phyloP scores from a whole-genome alignment of 2,797 vertebrate species.

The Enteromius trimaculatus region DNA sequence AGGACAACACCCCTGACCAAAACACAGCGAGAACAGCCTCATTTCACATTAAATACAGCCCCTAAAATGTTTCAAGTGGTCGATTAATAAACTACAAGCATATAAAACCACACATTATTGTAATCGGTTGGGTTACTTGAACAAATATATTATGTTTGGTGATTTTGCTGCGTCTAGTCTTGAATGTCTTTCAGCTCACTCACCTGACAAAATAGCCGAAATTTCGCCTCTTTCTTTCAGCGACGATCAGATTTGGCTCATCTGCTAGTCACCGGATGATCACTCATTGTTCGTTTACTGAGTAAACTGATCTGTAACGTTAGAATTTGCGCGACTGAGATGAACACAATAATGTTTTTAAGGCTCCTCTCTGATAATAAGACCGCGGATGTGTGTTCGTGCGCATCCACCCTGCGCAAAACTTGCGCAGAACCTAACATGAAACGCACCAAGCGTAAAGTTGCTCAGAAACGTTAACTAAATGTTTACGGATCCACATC shows the following conservation, averaged over 20 bases:
- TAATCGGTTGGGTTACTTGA: not conserved
- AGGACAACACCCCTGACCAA: slow-evolving; percentile 48
- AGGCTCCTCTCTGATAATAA: slow-evolving; percentile 6
- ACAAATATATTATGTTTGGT: not conserved
- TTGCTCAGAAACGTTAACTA: not conserved
- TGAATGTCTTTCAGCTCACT: slow-evolving; percentile 26
- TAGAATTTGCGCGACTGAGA: not conserved
- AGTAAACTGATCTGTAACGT: not conserved
- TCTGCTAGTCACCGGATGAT: slow-evolving; percentile 16
- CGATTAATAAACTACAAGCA: not conserved
- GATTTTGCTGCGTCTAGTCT: slow-evolving; percentile 26
- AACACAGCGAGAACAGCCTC: not conserved
- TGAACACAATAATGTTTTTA: slow-evolving; percentile 31
- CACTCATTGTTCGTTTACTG: slow-evolving; percentile 40
- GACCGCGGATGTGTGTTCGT: not conserved
- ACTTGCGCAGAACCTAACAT: not conserved
- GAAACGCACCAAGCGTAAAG: not conserved
- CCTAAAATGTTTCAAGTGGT: too few species aligned
- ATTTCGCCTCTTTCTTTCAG: slow-evolving; percentile 27
- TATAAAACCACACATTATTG: too few species aligned
- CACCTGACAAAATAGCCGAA: slow-evolving; percentile 47
- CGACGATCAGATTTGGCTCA: slow-evolving; percentile 26
- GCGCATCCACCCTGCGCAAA: slow-evolving; percentile 25
- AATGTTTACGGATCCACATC: not conserved
- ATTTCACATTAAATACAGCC: not conserved